These are phyloP conservation scores for Euzetes globulus DNA, from an alignment of 2,888 invertebrate species.

Conservation along the genomic window DNA sequence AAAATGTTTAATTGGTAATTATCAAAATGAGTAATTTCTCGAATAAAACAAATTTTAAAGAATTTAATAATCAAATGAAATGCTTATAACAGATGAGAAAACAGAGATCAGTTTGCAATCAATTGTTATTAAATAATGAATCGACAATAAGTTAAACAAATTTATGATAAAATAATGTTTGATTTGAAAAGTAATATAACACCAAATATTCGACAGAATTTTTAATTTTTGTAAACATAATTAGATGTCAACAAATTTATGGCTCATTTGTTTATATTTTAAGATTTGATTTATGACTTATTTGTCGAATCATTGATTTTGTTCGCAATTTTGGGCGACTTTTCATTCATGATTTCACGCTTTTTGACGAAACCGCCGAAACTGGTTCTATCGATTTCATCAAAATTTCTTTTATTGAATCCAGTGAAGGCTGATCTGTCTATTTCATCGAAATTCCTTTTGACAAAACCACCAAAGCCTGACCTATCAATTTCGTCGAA, in stretches of 20 bases:
- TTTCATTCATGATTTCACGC: background rate
- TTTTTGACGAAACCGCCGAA: conserved; percentile 28
- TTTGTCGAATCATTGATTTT: background rate
- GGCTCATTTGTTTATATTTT: background rate
- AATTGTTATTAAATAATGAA: background rate
- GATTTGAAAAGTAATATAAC: background rate
- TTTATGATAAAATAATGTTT: background rate
- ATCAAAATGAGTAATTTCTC: too few relatives aligned
- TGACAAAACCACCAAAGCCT: conserved; percentile 28
- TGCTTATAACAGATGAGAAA: too few relatives aligned
- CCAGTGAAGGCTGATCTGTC: conserved; percentile 30
- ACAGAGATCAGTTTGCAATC: too few relatives aligned
- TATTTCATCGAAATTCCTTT: conserved; percentile 32
- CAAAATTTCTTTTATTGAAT: conserved; percentile 33
- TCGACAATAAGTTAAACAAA: background rate
- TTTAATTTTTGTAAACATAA: background rate
- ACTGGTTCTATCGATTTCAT: conserved; percentile 32
- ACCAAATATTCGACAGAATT: background rate
- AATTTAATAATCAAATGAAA: too few relatives aligned
- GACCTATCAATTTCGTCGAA: conserved; percentile 33
- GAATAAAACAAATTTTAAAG: too few relatives aligned
- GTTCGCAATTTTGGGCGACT: background rate
- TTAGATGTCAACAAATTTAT: conserved; percentile 2
- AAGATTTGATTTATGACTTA: background rate
- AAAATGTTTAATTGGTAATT: too few relatives aligned